Percentiles rank a stretch among this genome's conserved stretches.
Conservation (phyloP, 2,888 invertebrate species). For the Scaptomyza flava region DNA sequence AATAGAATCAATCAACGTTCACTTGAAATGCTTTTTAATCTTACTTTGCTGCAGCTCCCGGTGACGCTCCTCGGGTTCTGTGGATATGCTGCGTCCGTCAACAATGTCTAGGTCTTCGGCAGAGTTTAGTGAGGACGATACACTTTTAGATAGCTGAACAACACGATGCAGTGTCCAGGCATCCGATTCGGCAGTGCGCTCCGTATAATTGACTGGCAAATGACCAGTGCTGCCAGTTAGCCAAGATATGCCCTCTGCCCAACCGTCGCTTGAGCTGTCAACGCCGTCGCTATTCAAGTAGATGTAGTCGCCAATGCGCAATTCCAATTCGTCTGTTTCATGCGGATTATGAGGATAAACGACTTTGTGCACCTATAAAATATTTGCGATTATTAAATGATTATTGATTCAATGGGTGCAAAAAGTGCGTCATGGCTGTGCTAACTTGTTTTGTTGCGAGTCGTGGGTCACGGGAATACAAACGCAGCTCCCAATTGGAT, state of each 20-base stretch:
- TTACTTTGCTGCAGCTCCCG: conserved; percentile 76
- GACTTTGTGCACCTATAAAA: conserved; percentile 89
- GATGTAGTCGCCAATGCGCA: conserved; percentile 94
- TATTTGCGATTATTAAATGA: background rate
- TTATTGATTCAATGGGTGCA: background rate
- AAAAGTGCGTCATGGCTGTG: conserved; percentile 21
- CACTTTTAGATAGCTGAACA: conserved; percentile 85
- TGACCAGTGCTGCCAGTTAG: conserved; percentile 89
- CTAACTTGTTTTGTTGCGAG: conserved; percentile 89
- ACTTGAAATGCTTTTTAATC: conserved; percentile 5
- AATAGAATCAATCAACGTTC: background rate
- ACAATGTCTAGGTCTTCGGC: conserved; percentile 83
- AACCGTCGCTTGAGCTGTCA: conserved; percentile 91
- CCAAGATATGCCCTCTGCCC: conserved; percentile 90
- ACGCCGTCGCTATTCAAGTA: conserved; percentile 91
- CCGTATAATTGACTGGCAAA: conserved; percentile 92
- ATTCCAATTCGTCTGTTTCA: conserved; percentile 93
- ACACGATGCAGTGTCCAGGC: conserved; percentile 95
- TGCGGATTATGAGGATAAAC: conserved; percentile 91
- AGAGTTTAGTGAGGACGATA: conserved; percentile 83
- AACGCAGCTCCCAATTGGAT: conserved; percentile 92
- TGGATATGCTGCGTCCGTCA: conserved; percentile 82
- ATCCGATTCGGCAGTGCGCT: conserved; percentile 94
- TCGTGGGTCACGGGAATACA: conserved; percentile 93
- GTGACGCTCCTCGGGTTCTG: conserved; percentile 79